A percentile compares a stretch with the other conserved stretches of the same genome.
These are phyloP conservation scores for Agrypnia vestita DNA, from an alignment of 1,140 invertebrate genomes.

Conservation along the genomic window DNA sequence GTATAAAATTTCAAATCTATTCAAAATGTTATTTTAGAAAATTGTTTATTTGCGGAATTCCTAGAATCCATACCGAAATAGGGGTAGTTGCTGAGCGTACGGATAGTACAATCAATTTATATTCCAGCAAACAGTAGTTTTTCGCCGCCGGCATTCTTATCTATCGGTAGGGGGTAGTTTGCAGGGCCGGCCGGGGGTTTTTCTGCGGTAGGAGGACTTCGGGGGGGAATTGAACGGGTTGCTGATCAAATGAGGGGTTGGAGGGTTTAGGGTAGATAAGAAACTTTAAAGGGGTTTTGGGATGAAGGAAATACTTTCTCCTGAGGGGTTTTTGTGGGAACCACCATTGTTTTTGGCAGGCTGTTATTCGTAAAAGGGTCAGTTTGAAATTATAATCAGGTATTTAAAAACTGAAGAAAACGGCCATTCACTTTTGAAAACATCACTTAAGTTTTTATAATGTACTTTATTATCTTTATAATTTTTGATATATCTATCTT, in stretches of 20 bases:
- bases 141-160: slow-evolving; percentile 54
- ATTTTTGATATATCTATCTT: too few species aligned
- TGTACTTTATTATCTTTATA: too few species aligned
- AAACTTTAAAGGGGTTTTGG: slow-evolving; percentile 15
- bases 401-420: too few species aligned
- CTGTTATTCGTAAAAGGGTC: background rate
- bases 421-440: too few species aligned
- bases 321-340: background rate
- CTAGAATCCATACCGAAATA: slow-evolving; percentile 23
- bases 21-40: background rate
- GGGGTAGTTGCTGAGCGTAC: slow-evolving; percentile 26
- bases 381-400: background rate
- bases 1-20: too few species aligned
- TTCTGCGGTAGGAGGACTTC: background rate
- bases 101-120: slow-evolving; percentile 57
- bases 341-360: background rate
- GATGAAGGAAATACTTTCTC: slow-evolving; percentile 10
- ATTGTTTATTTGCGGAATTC: background rate
- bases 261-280: slow-evolving; percentile 28
- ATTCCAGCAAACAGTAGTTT: slow-evolving; percentile 57
- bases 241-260: slow-evolving; percentile 31
- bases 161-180: slow-evolving; percentile 23
- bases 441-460: too few species aligned
- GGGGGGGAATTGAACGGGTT: slow-evolving; percentile 37
- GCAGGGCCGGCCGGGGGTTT: background rate